These are phyloP conservation scores for Pterois miles DNA, from an alignment of 2,797 vertebrate genomes.

Conservation along the genomic window DNA sequence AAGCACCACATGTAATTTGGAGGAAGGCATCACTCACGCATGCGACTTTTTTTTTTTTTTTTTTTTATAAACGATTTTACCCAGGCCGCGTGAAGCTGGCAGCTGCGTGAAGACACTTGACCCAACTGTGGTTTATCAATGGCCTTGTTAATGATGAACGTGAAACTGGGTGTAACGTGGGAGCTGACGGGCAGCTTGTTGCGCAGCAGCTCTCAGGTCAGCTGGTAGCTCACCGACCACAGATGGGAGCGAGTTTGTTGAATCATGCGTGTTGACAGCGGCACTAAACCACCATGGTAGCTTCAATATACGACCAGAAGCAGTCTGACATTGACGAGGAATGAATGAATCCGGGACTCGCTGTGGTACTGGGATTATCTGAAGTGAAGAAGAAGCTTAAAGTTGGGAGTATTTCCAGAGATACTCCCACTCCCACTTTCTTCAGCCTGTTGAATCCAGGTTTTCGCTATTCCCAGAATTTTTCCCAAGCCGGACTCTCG, in stretches of 20 bases:
- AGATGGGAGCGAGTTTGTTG: constrained; percentile 32
- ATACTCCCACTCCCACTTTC: neutral
- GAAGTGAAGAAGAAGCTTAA: constrained; percentile 3
- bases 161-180: neutral
- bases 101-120: neutral
- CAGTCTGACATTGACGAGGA: constrained; percentile 1
- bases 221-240: constrained; percentile 36
- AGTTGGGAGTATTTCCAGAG: neutral
- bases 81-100: neutral
- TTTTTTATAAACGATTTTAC: too few relatives aligned
- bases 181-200: constrained; percentile 22
- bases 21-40: neutral
- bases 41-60: neutral
- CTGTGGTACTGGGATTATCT: neutral
- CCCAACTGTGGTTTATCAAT: neutral
- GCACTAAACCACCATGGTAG: constrained; percentile 43
- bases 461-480: neutral
- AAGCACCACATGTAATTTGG: neutral
- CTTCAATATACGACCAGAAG: neutral
- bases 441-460: neutral
- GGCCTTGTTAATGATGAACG: constrained; percentile 10
- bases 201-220: constrained; percentile 57
- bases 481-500: neutral
- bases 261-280: constrained; percentile 58
- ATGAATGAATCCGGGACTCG: constrained; percentile 27